Evolutionary conservation across 1,140 invertebrate species (phyloP).

Genomic region (Calephelis virginiensis): DNA sequence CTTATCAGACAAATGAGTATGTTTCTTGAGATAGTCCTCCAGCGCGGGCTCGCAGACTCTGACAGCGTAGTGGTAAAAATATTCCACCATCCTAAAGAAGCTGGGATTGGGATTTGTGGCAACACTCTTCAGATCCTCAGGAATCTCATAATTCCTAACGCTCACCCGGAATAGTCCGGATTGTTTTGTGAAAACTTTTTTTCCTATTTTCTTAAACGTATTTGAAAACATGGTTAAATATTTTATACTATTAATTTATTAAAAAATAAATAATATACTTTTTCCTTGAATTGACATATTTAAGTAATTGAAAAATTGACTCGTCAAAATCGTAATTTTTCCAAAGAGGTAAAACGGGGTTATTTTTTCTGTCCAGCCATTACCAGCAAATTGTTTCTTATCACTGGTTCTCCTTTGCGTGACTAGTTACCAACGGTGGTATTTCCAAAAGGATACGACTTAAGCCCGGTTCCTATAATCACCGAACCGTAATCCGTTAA

Average conservation of each 20-base stretch:
- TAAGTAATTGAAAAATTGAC: no score
- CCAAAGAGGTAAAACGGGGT: no score
- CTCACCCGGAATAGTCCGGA: slow-evolving; percentile 3
- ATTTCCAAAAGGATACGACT: no score
- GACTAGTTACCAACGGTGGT: no score
- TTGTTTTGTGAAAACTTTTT: slow-evolving; percentile 13
- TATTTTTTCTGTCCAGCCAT: no score
- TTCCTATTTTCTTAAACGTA: slow-evolving; percentile 6
- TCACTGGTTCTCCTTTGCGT: no score
- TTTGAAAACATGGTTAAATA: neutral
- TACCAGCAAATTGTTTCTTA: no score
- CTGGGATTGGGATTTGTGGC: slow-evolving; percentile 81
- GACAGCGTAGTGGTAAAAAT: slow-evolving; percentile 85
- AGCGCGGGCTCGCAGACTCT: slow-evolving; percentile 82
- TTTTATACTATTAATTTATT: neutral
- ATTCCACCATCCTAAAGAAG: slow-evolving; percentile 86
- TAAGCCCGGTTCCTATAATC: no score
- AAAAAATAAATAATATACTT: neutral
- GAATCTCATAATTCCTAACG: slow-evolving; percentile 78
- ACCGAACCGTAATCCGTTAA: no score
- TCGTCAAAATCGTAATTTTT: no score
- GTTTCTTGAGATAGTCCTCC: slow-evolving; percentile 80
- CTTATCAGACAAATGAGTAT: slow-evolving; percentile 80
- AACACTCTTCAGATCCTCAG: slow-evolving; percentile 79
- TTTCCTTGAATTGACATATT: no score